Percentiles rank a stretch among this genome's conserved stretches.
Evolutionary conservation across 2,888 invertebrate genomes (phyloP).

Genomic region (Drosophila mayaguana): DNA sequence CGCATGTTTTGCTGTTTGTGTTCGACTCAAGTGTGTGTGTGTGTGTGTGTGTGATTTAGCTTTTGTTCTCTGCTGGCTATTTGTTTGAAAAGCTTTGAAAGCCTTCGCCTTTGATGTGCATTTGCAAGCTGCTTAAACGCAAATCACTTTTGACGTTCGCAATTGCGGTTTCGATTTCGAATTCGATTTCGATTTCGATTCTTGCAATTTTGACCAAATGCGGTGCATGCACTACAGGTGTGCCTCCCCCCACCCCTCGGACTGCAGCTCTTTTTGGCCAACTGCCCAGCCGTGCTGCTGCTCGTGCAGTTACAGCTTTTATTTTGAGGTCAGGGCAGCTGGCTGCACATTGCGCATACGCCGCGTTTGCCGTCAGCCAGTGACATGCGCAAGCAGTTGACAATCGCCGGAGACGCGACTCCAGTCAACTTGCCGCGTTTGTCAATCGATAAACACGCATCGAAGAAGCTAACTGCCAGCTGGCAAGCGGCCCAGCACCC

Average conservation of each 20-base stretch:
- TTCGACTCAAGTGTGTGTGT: constrained; percentile 13
- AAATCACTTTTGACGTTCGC: constrained; percentile 77
- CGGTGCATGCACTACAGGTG: constrained; percentile 54
- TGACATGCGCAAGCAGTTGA: constrained; percentile 56
- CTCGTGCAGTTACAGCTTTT: constrained; percentile 12
- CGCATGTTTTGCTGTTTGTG: constrained; percentile 62
- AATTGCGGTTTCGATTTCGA: constrained; percentile 22
- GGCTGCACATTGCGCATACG: constrained; percentile 70
- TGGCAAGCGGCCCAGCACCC: constrained; percentile 52
- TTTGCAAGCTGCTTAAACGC: constrained; percentile 60
- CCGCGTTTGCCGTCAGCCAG: constrained; percentile 46
- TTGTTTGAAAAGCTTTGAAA: constrained; percentile 52
- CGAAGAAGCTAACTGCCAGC: constrained; percentile 25
- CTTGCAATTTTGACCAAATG: constrained; percentile 71
- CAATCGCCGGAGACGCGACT: constrained; percentile 30
- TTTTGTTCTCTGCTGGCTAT: constrained; percentile 31
- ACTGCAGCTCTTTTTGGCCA: constrained; percentile 2
- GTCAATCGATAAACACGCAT: constrained; percentile 40
- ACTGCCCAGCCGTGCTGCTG: constrained; percentile 6
- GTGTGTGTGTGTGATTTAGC: constrained; percentile 37
- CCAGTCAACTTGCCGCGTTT: constrained; percentile 35
- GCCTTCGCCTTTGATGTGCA: constrained; percentile 63
- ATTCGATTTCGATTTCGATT: constrained; percentile 9
- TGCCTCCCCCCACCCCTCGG: background rate
- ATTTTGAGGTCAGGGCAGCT: constrained; percentile 53